Conservation (phyloP, 2,113 vertebrate genomes). For the Nothoprocta perdicaria region DNA sequence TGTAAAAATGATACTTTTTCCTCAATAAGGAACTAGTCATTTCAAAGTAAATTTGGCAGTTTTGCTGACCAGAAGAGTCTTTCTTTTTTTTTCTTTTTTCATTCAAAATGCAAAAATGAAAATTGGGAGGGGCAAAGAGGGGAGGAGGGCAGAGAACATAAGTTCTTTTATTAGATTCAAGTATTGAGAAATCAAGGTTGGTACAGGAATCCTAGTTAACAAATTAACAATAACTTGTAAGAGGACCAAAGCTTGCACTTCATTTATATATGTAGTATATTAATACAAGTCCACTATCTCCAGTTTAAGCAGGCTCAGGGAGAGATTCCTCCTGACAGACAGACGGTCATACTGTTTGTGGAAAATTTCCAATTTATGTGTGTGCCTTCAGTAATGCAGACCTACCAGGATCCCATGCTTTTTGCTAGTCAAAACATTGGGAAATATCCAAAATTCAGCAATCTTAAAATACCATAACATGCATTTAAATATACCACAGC, state of each 20-base stretch:
- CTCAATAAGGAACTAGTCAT: neutral
- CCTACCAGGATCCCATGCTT: neutral
- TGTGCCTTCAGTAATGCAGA: neutral
- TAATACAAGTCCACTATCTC: neutral
- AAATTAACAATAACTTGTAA: neutral
- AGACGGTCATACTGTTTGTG: neutral
- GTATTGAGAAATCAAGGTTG: neutral
- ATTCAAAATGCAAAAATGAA: neutral
- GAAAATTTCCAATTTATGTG: neutral
- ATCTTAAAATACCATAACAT: neutral
- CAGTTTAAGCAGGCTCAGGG: neutral
- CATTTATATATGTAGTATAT: neutral
- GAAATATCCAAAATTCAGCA: constrained; percentile 40
- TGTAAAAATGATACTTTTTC: neutral
- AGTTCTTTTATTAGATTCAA: neutral
- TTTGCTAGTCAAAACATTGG: constrained; percentile 54
- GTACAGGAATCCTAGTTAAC: neutral
- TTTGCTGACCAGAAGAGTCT: neutral
- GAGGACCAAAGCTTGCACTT: neutral
- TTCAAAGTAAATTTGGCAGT: neutral
- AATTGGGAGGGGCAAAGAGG: accelerated
- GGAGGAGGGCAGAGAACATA: neutral
- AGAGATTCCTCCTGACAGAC: neutral
- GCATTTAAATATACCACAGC: neutral
- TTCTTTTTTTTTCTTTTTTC: neutral